These are phyloP conservation scores for Hemistola chrysoprasaria DNA, from an alignment of 2,888 invertebrate genomes.

Conservation along the genomic window DNA sequence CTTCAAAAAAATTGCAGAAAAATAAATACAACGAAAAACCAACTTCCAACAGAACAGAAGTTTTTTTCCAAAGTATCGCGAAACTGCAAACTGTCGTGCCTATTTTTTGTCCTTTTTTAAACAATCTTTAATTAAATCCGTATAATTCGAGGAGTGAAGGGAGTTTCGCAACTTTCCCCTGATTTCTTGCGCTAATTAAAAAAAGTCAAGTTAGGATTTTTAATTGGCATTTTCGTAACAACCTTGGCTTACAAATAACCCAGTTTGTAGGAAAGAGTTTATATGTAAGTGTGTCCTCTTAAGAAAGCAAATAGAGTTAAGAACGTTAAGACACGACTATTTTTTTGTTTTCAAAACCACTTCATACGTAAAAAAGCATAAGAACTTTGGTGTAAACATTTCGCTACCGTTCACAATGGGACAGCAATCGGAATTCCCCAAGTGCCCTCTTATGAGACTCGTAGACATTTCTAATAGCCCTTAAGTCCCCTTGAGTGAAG, in stretches of 20 bases:
- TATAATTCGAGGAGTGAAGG: conserved; percentile 40
- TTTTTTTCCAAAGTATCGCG: conserved; percentile 10
- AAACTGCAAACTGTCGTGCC: conserved; percentile 24
- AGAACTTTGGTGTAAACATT: conserved; percentile 33
- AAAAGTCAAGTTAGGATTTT: conserved; percentile 32
- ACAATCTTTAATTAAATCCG: conserved; percentile 54
- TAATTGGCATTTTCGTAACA: conserved; percentile 33
- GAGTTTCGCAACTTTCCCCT: conserved; percentile 37
- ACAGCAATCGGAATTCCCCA: conserved; percentile 40
- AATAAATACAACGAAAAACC: not conserved
- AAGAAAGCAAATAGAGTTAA: no score
- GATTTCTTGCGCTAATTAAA: conserved; percentile 47
- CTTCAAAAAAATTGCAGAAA: not conserved
- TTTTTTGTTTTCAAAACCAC: not conserved
- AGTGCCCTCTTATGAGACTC: conserved; percentile 49
- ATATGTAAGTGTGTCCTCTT: no score
- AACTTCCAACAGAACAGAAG: conserved; percentile 6
- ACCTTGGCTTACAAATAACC: conserved; percentile 11
- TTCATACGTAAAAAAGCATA: conserved; percentile 11
- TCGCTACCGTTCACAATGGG: conserved; percentile 33
- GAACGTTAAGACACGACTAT: no score
- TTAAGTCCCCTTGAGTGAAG: conserved; percentile 68
- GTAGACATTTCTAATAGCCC: conserved; percentile 76
- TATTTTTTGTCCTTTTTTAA: conserved; percentile 42
- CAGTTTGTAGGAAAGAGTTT: no score